Conservation (phyloP, 2,888 invertebrate genomes). For the Amitus sp. region DNA sequence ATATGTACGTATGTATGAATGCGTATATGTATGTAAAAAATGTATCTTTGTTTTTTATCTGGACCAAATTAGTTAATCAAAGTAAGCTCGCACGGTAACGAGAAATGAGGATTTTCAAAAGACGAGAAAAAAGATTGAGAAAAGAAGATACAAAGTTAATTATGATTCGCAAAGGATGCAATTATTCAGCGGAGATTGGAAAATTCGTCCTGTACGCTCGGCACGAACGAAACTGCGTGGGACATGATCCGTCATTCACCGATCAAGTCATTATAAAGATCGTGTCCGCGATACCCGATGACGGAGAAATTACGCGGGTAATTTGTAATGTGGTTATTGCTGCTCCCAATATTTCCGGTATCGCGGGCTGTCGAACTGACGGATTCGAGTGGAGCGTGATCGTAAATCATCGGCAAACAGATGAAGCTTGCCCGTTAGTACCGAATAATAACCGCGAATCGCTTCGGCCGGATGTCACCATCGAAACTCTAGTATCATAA, state of each 20-base stretch:
- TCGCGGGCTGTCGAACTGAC: conserved; percentile 17
- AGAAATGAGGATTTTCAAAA: conserved; percentile 1
- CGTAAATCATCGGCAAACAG: conserved; percentile 29
- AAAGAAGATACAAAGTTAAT: conserved; percentile 8
- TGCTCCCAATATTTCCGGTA: conserved; percentile 13
- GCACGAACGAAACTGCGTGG: conserved; percentile 31
- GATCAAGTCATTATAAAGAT: conserved; percentile 39
- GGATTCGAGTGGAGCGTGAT: conserved; percentile 20
- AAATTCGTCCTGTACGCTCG: conserved; percentile 28
- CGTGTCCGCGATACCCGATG: conserved; percentile 37
- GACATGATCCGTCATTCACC: conserved; percentile 34
- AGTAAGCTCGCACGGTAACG: not conserved
- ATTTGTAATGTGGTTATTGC: conserved; percentile 40
- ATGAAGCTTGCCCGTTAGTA: conserved; percentile 36
- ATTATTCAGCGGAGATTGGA: conserved; percentile 27
- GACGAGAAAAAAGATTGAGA: conserved; percentile 5
- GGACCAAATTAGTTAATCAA: not conserved
- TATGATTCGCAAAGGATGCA: conserved; percentile 20
- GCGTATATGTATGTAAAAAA: too few species aligned
- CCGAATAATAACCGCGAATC: conserved; percentile 21
- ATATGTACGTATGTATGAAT: too few species aligned
- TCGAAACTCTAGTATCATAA: conserved; percentile 18
- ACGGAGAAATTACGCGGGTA: conserved; percentile 45
- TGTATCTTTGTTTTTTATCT: conserved; percentile 8
- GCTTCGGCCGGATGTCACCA: conserved; percentile 20